Percentiles rank a stretch among this genome's conserved stretches.
Evolutionary conservation across 2,888 invertebrate genomes (phyloP).

Genomic region (Nyleta sp.): DNA sequence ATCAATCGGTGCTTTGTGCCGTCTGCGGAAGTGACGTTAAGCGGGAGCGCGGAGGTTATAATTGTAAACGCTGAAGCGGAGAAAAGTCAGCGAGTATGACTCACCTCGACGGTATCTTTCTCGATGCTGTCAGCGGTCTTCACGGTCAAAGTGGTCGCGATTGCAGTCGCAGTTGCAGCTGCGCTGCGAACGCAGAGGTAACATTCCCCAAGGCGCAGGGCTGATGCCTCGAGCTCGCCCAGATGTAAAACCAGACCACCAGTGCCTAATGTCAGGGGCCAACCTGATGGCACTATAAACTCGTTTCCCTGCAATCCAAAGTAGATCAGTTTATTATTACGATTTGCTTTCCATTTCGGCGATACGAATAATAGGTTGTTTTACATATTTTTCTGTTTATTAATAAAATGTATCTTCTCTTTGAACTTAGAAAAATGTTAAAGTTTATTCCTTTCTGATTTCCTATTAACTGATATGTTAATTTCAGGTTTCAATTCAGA

Average conservation of each 20-base stretch:
- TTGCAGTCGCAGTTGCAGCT: conserved; percentile 71
- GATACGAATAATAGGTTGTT: no score
- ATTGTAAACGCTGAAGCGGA: conserved; percentile 37
- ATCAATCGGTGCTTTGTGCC: conserved; percentile 46
- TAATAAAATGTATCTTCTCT: no score
- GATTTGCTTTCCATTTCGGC: no score
- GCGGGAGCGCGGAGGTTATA: conserved; percentile 43
- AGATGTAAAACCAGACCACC: conserved; percentile 86
- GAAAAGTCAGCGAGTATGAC: conserved; percentile 67
- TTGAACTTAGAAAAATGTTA: no score
- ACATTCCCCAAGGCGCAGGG: conserved; percentile 86
- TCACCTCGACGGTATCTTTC: conserved; percentile 79
- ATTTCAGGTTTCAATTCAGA: no score
- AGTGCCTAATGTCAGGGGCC: conserved; percentile 86
- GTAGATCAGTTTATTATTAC: background rate
- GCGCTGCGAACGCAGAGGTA: conserved; percentile 85
- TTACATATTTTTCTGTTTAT: no score
- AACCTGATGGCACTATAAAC: conserved; percentile 85
- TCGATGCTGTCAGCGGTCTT: conserved; percentile 73
- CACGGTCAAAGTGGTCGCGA: conserved; percentile 67
- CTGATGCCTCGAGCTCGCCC: conserved; percentile 85
- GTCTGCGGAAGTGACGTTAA: conserved; percentile 61
- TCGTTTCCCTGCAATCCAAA: conserved; percentile 84
- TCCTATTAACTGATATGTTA: no score
- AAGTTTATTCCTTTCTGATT: no score